These are phyloP conservation scores for Eurytoma californica DNA, from an alignment of 2,888 invertebrate species.

Conservation along the genomic window DNA sequence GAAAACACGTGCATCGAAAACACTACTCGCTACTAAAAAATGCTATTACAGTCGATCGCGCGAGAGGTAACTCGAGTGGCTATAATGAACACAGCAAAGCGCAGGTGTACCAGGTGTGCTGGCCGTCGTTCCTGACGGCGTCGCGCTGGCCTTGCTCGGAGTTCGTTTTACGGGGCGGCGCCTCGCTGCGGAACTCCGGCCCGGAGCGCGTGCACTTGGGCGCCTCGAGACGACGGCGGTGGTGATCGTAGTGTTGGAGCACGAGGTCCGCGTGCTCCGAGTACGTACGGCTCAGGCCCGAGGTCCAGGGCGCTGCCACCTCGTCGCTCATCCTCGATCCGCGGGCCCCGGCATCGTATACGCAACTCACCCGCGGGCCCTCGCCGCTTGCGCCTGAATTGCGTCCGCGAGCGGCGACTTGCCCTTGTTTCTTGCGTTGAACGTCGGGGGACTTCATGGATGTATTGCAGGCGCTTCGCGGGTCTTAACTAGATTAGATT, in stretches of 20 bases:
- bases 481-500: too few relatives aligned
- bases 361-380: background rate
- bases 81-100: too few relatives aligned
- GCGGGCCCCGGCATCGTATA: background rate
- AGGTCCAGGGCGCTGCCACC: conserved; percentile 15
- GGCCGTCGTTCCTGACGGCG: background rate
- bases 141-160: conserved; percentile 10
- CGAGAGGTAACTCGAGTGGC: too few relatives aligned
- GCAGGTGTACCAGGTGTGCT: background rate
- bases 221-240: conserved; percentile 1
- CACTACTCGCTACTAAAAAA: too few relatives aligned
- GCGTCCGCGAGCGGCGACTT: background rate
- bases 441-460: too few relatives aligned
- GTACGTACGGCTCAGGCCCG: conserved; percentile 48
- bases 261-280: conserved; percentile 49
- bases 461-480: too few relatives aligned
- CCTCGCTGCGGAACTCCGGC: conserved; percentile 5
- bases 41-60: too few relatives aligned
- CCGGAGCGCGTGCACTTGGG: conserved; percentile 26
- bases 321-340: conserved; percentile 32
- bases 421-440: conserved; percentile 33
- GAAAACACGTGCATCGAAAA: too few relatives aligned
- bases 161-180: background rate
- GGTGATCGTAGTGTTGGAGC: conserved; percentile 41
- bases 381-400: background rate